Evolutionary conservation across 2,888 invertebrate genomes (phyloP).

Genomic region (Branchinecta sandiegonensis): DNA sequence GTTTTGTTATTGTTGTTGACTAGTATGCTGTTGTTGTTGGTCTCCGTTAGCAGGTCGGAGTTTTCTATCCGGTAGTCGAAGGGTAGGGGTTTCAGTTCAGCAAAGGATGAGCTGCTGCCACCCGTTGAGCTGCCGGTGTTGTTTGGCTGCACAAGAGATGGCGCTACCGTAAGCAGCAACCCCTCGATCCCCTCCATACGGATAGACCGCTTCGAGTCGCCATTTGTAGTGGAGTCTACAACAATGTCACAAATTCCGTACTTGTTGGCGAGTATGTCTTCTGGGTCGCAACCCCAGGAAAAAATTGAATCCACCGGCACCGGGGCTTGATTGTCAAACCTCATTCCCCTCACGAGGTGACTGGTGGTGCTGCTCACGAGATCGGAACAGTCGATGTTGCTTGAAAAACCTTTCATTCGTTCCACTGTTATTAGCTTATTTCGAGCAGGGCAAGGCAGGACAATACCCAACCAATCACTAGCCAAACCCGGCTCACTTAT

Average conservation of each 20-base stretch:
- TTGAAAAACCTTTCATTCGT: conserved; percentile 16
- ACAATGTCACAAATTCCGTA: conserved; percentile 22
- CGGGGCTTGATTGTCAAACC: conserved; percentile 23
- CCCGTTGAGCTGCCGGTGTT: conserved; percentile 17
- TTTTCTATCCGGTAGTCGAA: conserved; percentile 49
- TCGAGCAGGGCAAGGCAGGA: too few relatives aligned
- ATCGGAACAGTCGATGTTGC: conserved; percentile 14
- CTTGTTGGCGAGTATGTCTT: conserved; percentile 23
- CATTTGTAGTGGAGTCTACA: conserved; percentile 31
- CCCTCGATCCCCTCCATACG: conserved; percentile 37
- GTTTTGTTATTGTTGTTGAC: conserved; percentile 25
- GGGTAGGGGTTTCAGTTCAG: conserved; percentile 69
- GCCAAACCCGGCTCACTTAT: too few relatives aligned
- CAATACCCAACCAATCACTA: too few relatives aligned
- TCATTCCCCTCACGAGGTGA: conserved; percentile 20
- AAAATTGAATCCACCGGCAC: conserved; percentile 25
- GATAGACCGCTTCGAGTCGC: conserved; percentile 33
- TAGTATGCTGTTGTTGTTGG: conserved; percentile 22
- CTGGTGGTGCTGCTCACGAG: conserved; percentile 14
- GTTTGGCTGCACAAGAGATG: conserved; percentile 4
- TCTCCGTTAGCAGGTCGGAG: conserved; percentile 14
- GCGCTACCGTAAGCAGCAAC: conserved; percentile 31
- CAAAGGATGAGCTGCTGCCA: conserved; percentile 48
- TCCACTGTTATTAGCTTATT: background rate
- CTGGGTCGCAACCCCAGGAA: conserved; percentile 24